Conservation (phyloP, 2,888 invertebrate genomes). For the Xestia sexstrigata region DNA sequence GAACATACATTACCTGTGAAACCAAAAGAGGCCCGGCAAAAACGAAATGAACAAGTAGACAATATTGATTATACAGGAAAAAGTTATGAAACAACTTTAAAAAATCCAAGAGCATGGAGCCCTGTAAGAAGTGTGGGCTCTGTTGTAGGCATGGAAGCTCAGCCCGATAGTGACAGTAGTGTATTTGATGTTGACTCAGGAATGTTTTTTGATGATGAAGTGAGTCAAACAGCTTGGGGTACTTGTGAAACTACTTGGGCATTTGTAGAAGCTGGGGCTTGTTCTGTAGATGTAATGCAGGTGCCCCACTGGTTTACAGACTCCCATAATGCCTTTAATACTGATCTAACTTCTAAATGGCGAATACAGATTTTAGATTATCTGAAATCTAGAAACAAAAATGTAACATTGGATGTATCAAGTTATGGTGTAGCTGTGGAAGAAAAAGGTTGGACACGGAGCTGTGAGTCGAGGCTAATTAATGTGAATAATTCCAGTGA, state of each 20-base stretch:
- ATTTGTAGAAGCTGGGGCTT: constrained; percentile 95
- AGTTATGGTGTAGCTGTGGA: constrained; percentile 95
- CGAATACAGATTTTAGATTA: constrained; percentile 93
- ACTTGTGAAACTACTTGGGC: constrained; percentile 96
- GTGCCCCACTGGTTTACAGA: constrained; percentile 95
- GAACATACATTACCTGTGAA: constrained; percentile 92
- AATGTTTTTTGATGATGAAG: constrained; percentile 95
- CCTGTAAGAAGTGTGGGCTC: constrained; percentile 97
- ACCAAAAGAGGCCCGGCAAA: constrained; percentile 80
- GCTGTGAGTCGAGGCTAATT: constrained; percentile 94
- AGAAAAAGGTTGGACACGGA: constrained; percentile 96
- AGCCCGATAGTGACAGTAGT: constrained; percentile 95
- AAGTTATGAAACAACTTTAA: constrained; percentile 93
- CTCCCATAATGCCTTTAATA: constrained; percentile 90
- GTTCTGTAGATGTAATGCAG: constrained; percentile 93
- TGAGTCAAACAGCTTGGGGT: constrained; percentile 94
- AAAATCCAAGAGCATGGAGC: constrained; percentile 96
- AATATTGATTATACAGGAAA: constrained; percentile 91
- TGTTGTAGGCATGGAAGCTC: constrained; percentile 95
- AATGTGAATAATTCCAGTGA: constrained; percentile 90
- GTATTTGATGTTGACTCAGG: constrained; percentile 95
- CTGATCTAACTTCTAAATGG: constrained; percentile 94
- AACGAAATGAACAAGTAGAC: constrained; percentile 81
- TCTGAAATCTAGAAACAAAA: constrained; percentile 91
- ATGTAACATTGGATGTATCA: constrained; percentile 87